Percentiles rank a stretch among this genome's conserved stretches.
phyloP scores from a whole-genome alignment of 2,797 vertebrate genomes.

The Lacerta agilis region DNA sequence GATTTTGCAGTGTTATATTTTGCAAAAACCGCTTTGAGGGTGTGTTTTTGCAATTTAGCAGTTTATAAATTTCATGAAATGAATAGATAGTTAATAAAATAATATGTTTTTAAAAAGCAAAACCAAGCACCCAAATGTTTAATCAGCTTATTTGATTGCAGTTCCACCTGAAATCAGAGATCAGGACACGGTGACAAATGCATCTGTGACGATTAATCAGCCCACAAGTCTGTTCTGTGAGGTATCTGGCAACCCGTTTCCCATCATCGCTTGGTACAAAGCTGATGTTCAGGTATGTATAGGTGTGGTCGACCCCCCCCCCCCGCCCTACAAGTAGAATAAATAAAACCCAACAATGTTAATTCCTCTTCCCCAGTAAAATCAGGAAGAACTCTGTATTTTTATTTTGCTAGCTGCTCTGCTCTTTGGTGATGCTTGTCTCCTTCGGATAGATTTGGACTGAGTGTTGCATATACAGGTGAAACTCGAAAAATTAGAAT shows the following conservation, averaged over 20 bases:
- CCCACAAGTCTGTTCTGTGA: slow-evolving; percentile 88
- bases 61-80: too few relatives aligned
- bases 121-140: background rate
- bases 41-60: too few relatives aligned
- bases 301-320: rapidly evolving
- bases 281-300: slow-evolving; percentile 85
- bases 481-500: too few relatives aligned
- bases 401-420: background rate
- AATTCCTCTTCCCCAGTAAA: background rate
- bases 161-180: slow-evolving; percentile 91
- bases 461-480: background rate
- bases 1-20: too few relatives aligned
- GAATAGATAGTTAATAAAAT: too few relatives aligned
- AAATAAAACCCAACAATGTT: too few relatives aligned
- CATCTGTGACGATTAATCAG: slow-evolving; percentile 87
- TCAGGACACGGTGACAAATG: slow-evolving; percentile 80
- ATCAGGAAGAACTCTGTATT: background rate
- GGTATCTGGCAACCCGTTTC: slow-evolving; percentile 88
- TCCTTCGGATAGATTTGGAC: background rate
- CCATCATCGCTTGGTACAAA: slow-evolving; percentile 92
- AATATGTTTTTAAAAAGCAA: background rate
- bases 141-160: slow-evolving; percentile 70
- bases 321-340: too few relatives aligned
- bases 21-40: too few relatives aligned
- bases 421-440: slow-evolving; percentile 13